phyloP scores from a whole-genome alignment of 2,797 vertebrate genomes.

The Monodelphis domestica region DNA sequence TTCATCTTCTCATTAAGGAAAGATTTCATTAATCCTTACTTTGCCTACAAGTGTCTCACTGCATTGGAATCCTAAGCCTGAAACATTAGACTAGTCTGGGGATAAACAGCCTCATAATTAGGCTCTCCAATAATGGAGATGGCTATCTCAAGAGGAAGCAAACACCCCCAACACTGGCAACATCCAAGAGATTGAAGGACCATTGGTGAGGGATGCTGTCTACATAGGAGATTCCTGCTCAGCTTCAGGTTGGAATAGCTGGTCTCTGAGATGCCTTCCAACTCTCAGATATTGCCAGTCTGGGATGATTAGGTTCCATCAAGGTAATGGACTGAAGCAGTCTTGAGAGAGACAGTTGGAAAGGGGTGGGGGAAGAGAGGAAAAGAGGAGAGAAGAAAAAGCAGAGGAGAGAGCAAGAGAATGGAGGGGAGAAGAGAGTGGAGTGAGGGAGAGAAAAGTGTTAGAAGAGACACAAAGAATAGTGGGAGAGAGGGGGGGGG shows the following conservation, averaged over 20 bases:
- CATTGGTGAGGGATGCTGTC: neutral
- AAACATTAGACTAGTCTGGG: neutral
- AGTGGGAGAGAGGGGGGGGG: too few relatives aligned
- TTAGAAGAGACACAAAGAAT: too few relatives aligned
- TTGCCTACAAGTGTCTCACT: neutral
- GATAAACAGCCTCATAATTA: neutral
- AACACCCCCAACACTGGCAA: neutral
- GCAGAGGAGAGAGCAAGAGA: neutral
- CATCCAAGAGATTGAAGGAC: neutral
- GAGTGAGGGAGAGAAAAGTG: neutral
- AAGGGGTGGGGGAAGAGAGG: too few relatives aligned
- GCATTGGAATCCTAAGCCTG: neutral
- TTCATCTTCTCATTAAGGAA: neutral
- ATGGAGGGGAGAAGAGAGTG: neutral
- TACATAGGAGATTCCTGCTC: neutral
- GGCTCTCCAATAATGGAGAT: neutral
- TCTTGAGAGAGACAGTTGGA: neutral
- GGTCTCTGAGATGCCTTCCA: neutral
- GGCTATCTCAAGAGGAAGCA: neutral
- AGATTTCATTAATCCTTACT: neutral
- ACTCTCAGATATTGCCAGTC: neutral
- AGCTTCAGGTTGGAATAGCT: neutral
- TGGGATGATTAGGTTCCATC: constrained; percentile 15
- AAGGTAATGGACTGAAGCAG: constrained; percentile 2
- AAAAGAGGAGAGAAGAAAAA: neutral